These are phyloP conservation scores for Sepioteuthis lessoniana DNA, from an alignment of 2,888 invertebrate species.

Conservation along the genomic window DNA sequence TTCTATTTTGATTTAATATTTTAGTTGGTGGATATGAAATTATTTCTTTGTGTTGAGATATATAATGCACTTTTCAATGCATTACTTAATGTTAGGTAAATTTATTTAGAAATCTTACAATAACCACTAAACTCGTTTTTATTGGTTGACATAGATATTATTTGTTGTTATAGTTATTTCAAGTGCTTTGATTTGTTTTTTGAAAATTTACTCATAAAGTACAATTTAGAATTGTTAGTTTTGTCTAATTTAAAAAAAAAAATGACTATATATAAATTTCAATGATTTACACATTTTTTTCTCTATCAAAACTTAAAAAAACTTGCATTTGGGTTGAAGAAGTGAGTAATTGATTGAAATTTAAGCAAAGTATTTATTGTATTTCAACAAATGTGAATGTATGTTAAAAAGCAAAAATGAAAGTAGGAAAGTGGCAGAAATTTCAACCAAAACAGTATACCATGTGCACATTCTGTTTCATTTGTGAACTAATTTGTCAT, in stretches of 20 bases:
- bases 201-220: not conserved
- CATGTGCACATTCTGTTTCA: not conserved
- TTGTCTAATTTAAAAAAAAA: not conserved
- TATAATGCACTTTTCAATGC: too few species aligned
- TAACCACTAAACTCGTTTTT: too few species aligned
- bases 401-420: not conserved
- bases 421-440: not conserved
- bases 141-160: too few species aligned
- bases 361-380: not conserved
- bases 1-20: too few species aligned
- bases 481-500: not conserved
- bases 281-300: not conserved
- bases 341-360: too few species aligned
- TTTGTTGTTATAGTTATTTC: too few species aligned
- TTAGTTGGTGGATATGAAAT: too few species aligned
- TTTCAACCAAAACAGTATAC: not conserved
- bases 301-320: not conserved
- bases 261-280: not conserved
- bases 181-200: not conserved
- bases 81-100: too few species aligned
- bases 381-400: not conserved
- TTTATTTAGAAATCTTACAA: too few species aligned
- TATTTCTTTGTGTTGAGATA: too few species aligned
- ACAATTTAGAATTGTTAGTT: not conserved
- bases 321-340: too few species aligned